Percentiles rank a stretch among this genome's conserved stretches.
Conservation (phyloP, 2,888 invertebrate species). For the Xestia sexstrigata region DNA sequence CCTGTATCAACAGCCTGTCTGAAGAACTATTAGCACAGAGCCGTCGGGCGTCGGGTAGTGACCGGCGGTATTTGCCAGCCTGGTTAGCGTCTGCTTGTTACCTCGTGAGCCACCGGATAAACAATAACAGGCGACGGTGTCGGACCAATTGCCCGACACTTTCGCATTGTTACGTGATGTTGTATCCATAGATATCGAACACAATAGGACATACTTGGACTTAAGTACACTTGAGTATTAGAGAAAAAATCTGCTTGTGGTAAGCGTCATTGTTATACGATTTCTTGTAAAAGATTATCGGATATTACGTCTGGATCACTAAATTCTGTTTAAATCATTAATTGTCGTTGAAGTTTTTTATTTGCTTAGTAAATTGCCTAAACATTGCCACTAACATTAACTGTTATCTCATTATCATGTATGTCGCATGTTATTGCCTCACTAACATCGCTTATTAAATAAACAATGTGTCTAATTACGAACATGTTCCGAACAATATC, state of each 20-base stretch:
- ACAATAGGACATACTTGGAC: slow-evolving; percentile 43
- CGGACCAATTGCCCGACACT: slow-evolving; percentile 75
- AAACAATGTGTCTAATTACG: slow-evolving; percentile 50
- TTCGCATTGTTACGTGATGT: slow-evolving; percentile 79
- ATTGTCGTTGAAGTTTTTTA: slow-evolving; percentile 9
- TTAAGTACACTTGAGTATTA: slow-evolving; percentile 24
- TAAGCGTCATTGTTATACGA: slow-evolving; percentile 33
- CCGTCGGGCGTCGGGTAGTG: slow-evolving; percentile 69
- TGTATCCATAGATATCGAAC: slow-evolving; percentile 67
- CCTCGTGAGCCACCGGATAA: slow-evolving; percentile 80
- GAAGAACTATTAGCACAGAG: slow-evolving; percentile 80
- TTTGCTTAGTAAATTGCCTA: slow-evolving; percentile 8
- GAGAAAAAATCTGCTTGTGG: slow-evolving; percentile 39
- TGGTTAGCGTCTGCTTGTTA: slow-evolving; percentile 86
- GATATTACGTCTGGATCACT: slow-evolving; percentile 13
- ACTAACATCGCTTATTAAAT: slow-evolving; percentile 32
- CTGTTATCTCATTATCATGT: slow-evolving; percentile 31
- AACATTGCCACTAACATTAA: slow-evolving; percentile 26
- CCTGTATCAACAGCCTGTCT: slow-evolving; percentile 70
- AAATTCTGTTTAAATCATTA: not conserved
- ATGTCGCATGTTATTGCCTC: slow-evolving; percentile 31
- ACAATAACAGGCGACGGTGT: slow-evolving; percentile 72
- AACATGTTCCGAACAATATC: slow-evolving; percentile 51
- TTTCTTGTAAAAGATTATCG: slow-evolving; percentile 45
- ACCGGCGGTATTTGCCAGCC: slow-evolving; percentile 77